phyloP scores from a whole-genome alignment of 2,888 invertebrate genomes.

The Drosophila sordidapex region DNA sequence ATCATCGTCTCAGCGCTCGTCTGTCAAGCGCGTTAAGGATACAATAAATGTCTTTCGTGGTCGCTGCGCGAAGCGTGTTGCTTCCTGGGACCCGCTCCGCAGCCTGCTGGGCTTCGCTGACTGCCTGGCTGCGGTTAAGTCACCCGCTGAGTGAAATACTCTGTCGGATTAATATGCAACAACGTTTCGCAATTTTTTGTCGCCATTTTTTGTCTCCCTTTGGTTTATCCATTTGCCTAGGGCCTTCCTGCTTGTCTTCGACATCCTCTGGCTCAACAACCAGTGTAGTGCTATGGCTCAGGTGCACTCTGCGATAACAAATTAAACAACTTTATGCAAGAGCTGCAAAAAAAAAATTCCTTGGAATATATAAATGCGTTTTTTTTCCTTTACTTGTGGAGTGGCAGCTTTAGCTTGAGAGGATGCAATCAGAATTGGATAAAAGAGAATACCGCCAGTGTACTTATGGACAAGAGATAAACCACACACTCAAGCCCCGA shows the following conservation, averaged over 20 bases:
- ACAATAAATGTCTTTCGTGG: constrained; percentile 80
- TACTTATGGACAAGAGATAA: not conserved
- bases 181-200: constrained; percentile 74
- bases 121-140: constrained; percentile 43
- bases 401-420: constrained; percentile 1
- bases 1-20: constrained; percentile 80
- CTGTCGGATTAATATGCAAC: constrained; percentile 79
- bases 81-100: constrained; percentile 29
- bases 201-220: constrained; percentile 49
- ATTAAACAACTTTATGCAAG: constrained; percentile 76
- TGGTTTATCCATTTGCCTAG: constrained; percentile 74
- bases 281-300: constrained; percentile 51
- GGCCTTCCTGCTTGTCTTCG: constrained; percentile 30
- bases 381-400: constrained; percentile 15
- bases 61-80: constrained; percentile 43
- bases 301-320: constrained; percentile 78
- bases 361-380: constrained; percentile 21
- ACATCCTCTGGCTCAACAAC: constrained; percentile 21
- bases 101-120: constrained; percentile 2
- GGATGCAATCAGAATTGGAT: constrained; percentile 23
- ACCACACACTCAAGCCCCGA: not conserved
- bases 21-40: constrained; percentile 79
- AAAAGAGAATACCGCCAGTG: not conserved
- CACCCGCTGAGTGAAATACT: constrained; percentile 75
- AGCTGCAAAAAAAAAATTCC: constrained; percentile 39